A percentile compares a stretch with the other conserved stretches of the same genome.
Evolutionary conservation across 2,113 vertebrate genomes (phyloP).

Genomic region (Pholis gunnellus): DNA sequence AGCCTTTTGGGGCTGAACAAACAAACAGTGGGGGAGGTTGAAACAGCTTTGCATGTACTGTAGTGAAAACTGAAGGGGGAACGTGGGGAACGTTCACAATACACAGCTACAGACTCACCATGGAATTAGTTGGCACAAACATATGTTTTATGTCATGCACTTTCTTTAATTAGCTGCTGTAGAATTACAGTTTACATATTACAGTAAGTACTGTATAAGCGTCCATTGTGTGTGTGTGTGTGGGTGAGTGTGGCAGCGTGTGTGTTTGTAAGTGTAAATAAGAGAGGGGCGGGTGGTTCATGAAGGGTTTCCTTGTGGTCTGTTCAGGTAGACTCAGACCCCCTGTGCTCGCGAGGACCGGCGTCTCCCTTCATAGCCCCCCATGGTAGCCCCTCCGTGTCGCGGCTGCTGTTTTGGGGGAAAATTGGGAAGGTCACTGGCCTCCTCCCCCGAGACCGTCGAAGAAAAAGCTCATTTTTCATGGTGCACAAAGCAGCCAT

Average conservation of each 20-base stretch:
- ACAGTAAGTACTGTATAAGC: conserved; percentile 33
- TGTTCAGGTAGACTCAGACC: conserved; percentile 68
- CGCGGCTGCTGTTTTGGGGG: conserved; percentile 52
- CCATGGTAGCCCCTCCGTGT: conserved; percentile 49
- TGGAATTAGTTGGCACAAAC: conserved; percentile 46
- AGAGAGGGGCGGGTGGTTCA: conserved; percentile 44
- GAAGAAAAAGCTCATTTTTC: conserved; percentile 83
- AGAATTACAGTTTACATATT: conserved; percentile 29
- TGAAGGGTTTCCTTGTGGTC: conserved; percentile 80
- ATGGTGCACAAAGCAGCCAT: conserved; percentile 79
- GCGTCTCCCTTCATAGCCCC: conserved; percentile 63
- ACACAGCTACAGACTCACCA: conserved; percentile 30
- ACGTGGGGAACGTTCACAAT: neutral
- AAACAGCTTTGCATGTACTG: conserved; percentile 51
- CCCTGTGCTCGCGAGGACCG: conserved; percentile 61
- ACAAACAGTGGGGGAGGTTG: conserved; percentile 66
- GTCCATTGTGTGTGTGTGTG: conserved; percentile 54
- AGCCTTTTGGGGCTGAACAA: conserved; percentile 72
- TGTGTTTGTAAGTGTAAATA: conserved; percentile 68
- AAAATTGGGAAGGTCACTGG: conserved; percentile 69
- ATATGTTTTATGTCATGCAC: conserved; percentile 35
- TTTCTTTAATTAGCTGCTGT: conserved; percentile 34
- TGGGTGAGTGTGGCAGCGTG: neutral
- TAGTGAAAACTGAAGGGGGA: conserved; percentile 47
- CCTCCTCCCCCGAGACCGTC: conserved; percentile 68